A percentile compares a stretch with the other conserved stretches of the same genome.
These are phyloP conservation scores for Tragelaphus buxtoni DNA, from an alignment of 2,113 vertebrate genomes.

Conservation along the genomic window DNA sequence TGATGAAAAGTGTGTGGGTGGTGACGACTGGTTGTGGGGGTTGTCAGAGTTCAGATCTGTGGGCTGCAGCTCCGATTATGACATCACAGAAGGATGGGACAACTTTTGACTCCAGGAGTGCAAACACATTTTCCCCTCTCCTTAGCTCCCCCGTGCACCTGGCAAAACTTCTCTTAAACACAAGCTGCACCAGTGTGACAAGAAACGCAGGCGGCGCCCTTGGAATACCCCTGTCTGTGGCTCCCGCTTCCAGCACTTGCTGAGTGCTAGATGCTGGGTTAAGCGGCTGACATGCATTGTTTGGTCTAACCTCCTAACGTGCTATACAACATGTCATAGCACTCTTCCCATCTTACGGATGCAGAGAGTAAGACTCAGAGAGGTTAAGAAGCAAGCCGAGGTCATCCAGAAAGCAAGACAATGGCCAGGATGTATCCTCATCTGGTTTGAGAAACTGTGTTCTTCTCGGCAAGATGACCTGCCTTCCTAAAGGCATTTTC, in stretches of 20 bases:
- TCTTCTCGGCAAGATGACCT: background rate
- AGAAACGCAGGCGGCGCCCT: background rate
- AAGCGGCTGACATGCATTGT: background rate
- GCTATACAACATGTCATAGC: background rate
- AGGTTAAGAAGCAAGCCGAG: background rate
- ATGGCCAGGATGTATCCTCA: background rate
- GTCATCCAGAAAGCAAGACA: background rate
- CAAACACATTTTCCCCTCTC: background rate
- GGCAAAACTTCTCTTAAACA: background rate
- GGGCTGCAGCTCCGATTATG: background rate
- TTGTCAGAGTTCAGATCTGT: background rate
- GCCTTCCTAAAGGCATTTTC: background rate
- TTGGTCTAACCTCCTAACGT: background rate
- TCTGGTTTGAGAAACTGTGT: background rate
- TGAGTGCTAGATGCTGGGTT: no score
- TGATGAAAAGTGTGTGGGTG: background rate
- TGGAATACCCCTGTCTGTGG: background rate
- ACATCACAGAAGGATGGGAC: constrained; percentile 20
- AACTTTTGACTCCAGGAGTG: background rate
- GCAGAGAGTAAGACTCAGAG: background rate
- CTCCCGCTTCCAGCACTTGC: no score
- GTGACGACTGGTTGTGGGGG: background rate
- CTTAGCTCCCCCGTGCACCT: background rate
- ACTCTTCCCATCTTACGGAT: background rate
- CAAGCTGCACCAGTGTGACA: fast-evolving